Percentiles rank a stretch among this genome's conserved stretches.
Conservation (phyloP, 30 jellyfish, hydroid and myxozoan genomes). For the Aurelia sp. region DNA sequence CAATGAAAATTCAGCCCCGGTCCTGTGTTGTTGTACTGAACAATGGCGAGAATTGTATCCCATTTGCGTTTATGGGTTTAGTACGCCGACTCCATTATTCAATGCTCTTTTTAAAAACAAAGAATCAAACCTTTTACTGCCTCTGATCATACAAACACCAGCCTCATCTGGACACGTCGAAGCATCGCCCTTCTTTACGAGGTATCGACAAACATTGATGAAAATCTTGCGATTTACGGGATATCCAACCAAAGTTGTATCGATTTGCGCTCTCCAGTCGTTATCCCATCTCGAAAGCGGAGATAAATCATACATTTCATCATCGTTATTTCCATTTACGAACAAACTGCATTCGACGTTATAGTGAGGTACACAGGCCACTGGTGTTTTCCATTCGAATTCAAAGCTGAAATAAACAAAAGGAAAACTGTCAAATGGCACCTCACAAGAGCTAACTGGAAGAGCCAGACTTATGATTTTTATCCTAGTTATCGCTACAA, state of each 20-base stretch:
- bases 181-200: conserved; percentile 41
- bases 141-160: conserved; percentile 71
- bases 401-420: conserved; percentile 47
- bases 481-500: too few relatives aligned
- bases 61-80: too few relatives aligned
- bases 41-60: too few relatives aligned
- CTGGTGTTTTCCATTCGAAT: conserved; percentile 76
- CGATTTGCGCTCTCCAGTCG: conserved; percentile 82
- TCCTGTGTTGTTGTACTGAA: too few relatives aligned
- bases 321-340: conserved; percentile 59
- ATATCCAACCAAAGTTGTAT: conserved; percentile 35
- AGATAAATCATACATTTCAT: conserved; percentile 74
- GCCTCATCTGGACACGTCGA: conserved; percentile 57
- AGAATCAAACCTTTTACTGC: conserved; percentile 42
- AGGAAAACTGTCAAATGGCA: not conserved
- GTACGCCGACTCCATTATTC: too few relatives aligned
- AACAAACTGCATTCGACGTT: conserved; percentile 76
- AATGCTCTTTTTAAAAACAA: not conserved
- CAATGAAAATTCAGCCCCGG: too few relatives aligned
- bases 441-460: too few relatives aligned
- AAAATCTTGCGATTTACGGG: conserved; percentile 53
- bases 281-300: conserved; percentile 65
- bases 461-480: too few relatives aligned
- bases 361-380: conserved; percentile 73
- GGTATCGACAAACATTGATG: conserved; percentile 71